A percentile compares a stretch with the other conserved stretches of the same genome.
These are phyloP conservation scores for Acipenser ruthenus DNA, from an alignment of 2,797 vertebrate species.

Conservation along the genomic window DNA sequence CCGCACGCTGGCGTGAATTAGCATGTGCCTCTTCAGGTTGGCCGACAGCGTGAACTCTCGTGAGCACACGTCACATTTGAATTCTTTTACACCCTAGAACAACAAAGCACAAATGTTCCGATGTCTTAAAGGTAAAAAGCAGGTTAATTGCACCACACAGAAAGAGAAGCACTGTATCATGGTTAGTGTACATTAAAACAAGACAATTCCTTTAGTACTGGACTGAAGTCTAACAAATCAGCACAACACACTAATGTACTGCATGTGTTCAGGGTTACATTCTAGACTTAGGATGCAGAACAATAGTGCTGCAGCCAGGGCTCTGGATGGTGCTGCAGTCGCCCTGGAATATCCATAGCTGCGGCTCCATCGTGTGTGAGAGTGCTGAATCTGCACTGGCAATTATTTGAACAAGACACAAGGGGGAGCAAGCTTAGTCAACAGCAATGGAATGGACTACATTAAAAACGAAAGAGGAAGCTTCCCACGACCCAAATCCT, in stretches of 20 bases:
- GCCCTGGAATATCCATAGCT: background rate
- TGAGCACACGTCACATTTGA: slow-evolving; percentile 95
- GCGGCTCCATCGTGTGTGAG: background rate
- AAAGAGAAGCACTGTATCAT: background rate
- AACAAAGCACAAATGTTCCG: slow-evolving; percentile 3
- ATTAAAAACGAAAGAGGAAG: background rate
- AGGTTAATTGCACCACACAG: slow-evolving; percentile 5
- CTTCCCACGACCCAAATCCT: background rate
- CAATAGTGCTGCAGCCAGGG: no score
- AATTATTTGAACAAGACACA: background rate
- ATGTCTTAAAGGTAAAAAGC: background rate
- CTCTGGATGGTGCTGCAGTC: no score
- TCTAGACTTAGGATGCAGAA: no score
- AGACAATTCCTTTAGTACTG: background rate
- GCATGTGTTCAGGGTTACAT: background rate
- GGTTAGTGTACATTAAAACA: background rate
- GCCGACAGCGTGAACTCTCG: slow-evolving; percentile 96
- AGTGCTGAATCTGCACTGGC: background rate
- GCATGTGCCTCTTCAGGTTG: slow-evolving; percentile 97
- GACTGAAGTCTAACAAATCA: background rate
- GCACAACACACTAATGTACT: background rate
- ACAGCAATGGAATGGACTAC: background rate
- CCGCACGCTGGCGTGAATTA: slow-evolving; percentile 94
- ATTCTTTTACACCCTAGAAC: slow-evolving; percentile 90
- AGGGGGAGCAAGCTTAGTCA: background rate